phyloP scores from a whole-genome alignment of 2,888 invertebrate species.

The Cheilosia variabilis region DNA sequence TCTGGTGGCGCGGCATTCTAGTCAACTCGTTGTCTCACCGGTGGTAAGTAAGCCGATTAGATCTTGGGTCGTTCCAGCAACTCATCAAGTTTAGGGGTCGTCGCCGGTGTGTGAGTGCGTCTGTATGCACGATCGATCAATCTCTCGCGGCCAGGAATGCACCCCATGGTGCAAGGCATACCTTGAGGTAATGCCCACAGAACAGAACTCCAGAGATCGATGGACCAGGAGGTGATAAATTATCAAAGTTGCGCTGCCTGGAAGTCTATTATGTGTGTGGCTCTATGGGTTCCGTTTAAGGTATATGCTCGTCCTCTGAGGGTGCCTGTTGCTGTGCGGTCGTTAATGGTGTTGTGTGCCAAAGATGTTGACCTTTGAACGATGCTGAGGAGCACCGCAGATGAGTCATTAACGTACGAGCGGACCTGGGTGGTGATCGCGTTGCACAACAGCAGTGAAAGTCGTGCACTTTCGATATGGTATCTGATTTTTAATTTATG shows the following conservation, averaged over 20 bases:
- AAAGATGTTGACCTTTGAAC: conserved; percentile 35
- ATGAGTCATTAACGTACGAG: neutral
- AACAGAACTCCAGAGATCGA: conserved; percentile 36
- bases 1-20: conserved; percentile 7
- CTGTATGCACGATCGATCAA: conserved; percentile 32
- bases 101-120: neutral
- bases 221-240: conserved; percentile 41
- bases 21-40: conserved; percentile 24
- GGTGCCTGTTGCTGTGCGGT: conserved; percentile 11
- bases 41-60: conserved; percentile 51
- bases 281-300: conserved; percentile 16
- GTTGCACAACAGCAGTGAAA: conserved; percentile 8
- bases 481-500: neutral
- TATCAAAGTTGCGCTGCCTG: conserved; percentile 44
- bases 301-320: neutral
- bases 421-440: neutral
- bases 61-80: conserved; percentile 53
- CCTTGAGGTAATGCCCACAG: conserved; percentile 19
- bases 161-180: conserved; percentile 21
- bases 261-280: conserved; percentile 24
- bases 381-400: neutral
- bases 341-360: conserved; percentile 24
- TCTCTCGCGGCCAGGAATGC: conserved; percentile 37
- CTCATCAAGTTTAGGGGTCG: conserved; percentile 32
- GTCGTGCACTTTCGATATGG: neutral